Evolutionary conservation across 2,888 invertebrate species (phyloP).

Genomic region (Melipona bicolor): DNA sequence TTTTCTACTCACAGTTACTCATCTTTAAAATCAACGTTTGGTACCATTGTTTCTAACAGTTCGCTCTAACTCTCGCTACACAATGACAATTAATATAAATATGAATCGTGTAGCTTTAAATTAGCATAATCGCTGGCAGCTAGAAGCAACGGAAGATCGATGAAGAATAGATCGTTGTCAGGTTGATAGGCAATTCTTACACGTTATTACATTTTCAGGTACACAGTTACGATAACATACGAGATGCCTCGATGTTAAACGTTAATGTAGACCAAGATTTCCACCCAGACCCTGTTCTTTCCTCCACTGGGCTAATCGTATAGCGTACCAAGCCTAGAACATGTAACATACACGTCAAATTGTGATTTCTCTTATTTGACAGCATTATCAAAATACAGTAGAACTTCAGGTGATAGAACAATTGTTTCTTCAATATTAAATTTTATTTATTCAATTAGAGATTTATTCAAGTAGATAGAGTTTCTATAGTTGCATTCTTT

Average conservation of each 20-base stretch:
- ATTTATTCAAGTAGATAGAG: neutral
- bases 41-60: slow-evolving; percentile 31
- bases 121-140: neutral
- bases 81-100: slow-evolving; percentile 41
- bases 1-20: slow-evolving; percentile 3
- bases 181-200: slow-evolving; percentile 32
- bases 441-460: neutral
- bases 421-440: neutral
- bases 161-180: slow-evolving; percentile 45
- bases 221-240: slow-evolving; percentile 58
- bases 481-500: too few species aligned
- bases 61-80: neutral
- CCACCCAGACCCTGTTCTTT: slow-evolving; percentile 83
- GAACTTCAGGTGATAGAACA: neutral
- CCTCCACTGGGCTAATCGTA: slow-evolving; percentile 82
- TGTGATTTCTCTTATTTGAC: neutral
- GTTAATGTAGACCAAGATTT: slow-evolving; percentile 70
- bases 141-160: slow-evolving; percentile 38
- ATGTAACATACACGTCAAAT: neutral
- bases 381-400: neutral
- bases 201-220: slow-evolving; percentile 61
- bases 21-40: slow-evolving; percentile 40
- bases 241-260: slow-evolving; percentile 10
- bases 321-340: slow-evolving; percentile 82
- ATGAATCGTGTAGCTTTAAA: slow-evolving; percentile 14